These are phyloP conservation scores for Ectemnius lituratus DNA, from an alignment of 2,888 invertebrate genomes.

Conservation along the genomic window DNA sequence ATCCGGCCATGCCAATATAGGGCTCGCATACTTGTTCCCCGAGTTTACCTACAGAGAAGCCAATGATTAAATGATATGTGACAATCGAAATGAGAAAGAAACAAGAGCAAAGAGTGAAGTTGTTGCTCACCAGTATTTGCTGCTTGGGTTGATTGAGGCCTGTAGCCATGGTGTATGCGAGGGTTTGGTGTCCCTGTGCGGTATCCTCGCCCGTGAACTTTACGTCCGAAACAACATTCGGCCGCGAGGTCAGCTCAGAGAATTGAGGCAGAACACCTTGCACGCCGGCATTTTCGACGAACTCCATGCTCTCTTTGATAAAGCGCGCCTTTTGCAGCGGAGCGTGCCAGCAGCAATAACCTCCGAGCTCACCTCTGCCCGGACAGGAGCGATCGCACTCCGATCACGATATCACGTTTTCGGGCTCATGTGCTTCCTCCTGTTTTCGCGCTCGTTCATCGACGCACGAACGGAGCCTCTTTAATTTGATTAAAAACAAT, in stretches of 20 bases:
- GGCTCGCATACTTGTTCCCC: conserved; percentile 69
- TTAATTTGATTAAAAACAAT: conserved; percentile 4
- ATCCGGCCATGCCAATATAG: conserved; percentile 72
- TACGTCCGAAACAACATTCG: conserved; percentile 57
- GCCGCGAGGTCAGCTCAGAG: conserved; percentile 69
- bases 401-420: conserved; percentile 23
- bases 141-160: conserved; percentile 66
- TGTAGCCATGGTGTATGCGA: conserved; percentile 68
- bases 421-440: conserved; percentile 32
- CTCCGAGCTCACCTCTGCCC: conserved; percentile 39
- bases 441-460: conserved; percentile 15
- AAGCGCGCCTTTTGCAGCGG: conserved; percentile 28
- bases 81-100: not conserved
- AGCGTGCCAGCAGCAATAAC: conserved; percentile 49
- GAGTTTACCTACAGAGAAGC: conserved; percentile 63
- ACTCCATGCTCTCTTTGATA: conserved; percentile 66
- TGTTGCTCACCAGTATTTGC: conserved; percentile 57
- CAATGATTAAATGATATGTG: not conserved
- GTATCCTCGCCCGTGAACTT: conserved; percentile 58
- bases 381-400: conserved; percentile 14
- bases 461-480: not conserved
- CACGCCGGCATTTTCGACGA: conserved; percentile 64
- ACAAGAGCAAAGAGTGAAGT: not conserved
- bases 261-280: conserved; percentile 73
- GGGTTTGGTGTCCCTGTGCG: conserved; percentile 59